Evolutionary conservation across 1,140 invertebrate species (phyloP).

Genomic region (Bombus turneri): DNA sequence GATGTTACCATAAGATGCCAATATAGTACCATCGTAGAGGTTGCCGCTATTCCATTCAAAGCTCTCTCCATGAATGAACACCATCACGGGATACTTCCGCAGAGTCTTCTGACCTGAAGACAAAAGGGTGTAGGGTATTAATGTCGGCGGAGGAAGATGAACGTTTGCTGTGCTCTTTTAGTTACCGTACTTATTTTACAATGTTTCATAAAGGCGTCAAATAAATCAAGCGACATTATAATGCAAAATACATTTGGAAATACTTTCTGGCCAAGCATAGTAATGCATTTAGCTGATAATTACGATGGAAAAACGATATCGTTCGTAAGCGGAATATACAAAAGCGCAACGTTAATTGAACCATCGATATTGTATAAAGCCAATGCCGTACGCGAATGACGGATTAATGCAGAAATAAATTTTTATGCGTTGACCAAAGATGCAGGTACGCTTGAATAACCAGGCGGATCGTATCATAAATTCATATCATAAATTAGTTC

Average conservation of each 20-base stretch:
- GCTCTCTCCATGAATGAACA: slow-evolving; percentile 96
- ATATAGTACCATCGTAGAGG: slow-evolving; percentile 93
- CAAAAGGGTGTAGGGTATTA: background rate
- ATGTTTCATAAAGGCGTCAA: background rate
- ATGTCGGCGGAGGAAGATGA: background rate
- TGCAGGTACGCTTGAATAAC: background rate
- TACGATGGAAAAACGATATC: background rate
- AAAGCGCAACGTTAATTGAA: background rate
- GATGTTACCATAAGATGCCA: slow-evolving; percentile 94
- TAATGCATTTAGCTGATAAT: background rate
- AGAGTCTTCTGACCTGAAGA: slow-evolving; percentile 81
- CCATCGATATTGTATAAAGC: background rate
- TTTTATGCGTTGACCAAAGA: background rate
- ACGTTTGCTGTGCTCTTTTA: background rate
- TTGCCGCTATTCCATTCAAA: slow-evolving; percentile 97
- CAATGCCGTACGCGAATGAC: background rate
- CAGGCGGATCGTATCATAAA: background rate
- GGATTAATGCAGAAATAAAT: background rate
- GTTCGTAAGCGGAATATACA: background rate
- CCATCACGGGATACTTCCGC: slow-evolving; percentile 89
- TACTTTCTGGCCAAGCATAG: background rate
- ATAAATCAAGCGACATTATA: background rate
- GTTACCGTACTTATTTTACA: background rate
- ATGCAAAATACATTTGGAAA: background rate
- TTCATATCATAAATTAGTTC: background rate